Conservation (phyloP, 2,888 invertebrate species). For the Seira musarum region DNA sequence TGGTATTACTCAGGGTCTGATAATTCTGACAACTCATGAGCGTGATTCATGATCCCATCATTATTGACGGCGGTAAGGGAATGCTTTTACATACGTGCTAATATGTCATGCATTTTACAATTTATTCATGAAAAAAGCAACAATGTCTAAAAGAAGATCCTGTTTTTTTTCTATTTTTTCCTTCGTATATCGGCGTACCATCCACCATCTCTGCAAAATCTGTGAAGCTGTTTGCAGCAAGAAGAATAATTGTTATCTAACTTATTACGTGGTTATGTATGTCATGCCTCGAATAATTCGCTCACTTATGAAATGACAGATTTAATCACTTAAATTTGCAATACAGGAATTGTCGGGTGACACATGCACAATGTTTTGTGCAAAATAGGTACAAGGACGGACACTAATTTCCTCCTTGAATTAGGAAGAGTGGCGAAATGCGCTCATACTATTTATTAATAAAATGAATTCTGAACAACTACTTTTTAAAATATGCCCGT, state of each 20-base stretch:
- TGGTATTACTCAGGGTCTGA: neutral
- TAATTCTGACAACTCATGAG: too few species aligned
- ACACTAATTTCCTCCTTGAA: neutral
- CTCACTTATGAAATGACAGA: neutral
- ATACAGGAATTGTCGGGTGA: neutral
- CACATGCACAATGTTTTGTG: too few species aligned
- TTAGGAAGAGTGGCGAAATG: neutral
- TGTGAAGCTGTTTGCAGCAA: neutral
- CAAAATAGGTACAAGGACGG: constrained; percentile 4
- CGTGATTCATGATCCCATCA: too few species aligned
- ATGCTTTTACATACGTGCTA: too few species aligned
- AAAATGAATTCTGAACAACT: too few species aligned
- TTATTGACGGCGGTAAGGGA: too few species aligned
- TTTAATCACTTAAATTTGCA: neutral
- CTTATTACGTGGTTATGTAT: neutral
- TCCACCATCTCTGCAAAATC: neutral
- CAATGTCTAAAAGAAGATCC: constrained; percentile 28
- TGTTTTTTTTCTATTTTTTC: constrained; percentile 20
- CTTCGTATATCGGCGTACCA: constrained; percentile 39
- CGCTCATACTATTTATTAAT: too few species aligned
- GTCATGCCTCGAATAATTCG: neutral
- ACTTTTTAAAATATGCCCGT: too few species aligned
- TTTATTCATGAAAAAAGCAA: neutral
- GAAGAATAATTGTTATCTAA: neutral
- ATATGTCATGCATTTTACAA: neutral